Conservation (phyloP, 23 tunicate species). For the Halocynthia roretzi region DNA sequence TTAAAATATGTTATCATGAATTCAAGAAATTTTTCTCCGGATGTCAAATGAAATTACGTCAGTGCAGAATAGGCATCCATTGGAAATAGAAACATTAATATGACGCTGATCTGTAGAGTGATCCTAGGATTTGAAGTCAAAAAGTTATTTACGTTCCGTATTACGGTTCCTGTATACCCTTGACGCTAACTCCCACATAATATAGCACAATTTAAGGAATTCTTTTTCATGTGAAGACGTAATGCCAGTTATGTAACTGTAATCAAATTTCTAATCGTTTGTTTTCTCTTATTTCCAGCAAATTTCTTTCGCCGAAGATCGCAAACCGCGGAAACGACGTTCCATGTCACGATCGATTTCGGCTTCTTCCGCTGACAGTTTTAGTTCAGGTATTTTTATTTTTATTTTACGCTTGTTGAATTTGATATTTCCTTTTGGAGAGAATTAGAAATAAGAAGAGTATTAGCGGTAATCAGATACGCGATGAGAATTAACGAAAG, state of each 20-base stretch:
- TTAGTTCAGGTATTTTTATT: constrained; percentile 66
- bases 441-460: no score
- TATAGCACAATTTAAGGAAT: not conserved
- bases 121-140: no score
- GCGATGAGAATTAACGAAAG: no score
- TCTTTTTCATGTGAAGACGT: not conserved
- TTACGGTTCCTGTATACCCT: not conserved
- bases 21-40: no score
- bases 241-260: not conserved
- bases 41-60: no score
- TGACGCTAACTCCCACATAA: not conserved
- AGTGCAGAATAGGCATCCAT: no score
- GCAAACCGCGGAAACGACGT: constrained; percentile 74
- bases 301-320: constrained; percentile 92
- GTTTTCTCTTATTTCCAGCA: constrained; percentile 34
- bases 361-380: constrained; percentile 90
- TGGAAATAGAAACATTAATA: no score
- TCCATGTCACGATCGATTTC: constrained; percentile 97
- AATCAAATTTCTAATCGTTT: not conserved
- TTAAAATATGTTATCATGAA: no score
- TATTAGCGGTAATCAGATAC: no score
- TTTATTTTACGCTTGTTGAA: not conserved
- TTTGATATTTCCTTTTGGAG: no score
- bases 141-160: not conserved
- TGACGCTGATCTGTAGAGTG: no score